Evolutionary conservation across 2,888 invertebrate species (phyloP).

Genomic region (Himalopsyche japonica): DNA sequence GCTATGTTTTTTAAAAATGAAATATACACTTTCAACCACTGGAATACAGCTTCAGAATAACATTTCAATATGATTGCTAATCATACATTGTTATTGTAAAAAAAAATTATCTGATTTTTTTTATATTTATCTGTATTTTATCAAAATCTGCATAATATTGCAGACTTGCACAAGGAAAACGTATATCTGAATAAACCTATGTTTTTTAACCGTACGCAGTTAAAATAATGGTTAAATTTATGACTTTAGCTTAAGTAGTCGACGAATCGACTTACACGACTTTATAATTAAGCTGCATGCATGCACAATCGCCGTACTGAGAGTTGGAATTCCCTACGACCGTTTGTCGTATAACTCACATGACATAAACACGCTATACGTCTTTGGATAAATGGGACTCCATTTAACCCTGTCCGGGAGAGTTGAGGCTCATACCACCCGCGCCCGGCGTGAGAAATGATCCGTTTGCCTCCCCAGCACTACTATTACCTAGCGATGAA

Average conservation of each 20-base stretch:
- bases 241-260: not conserved
- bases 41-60: no score
- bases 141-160: no score
- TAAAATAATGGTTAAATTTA: not conserved
- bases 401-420: slow-evolving; percentile 6
- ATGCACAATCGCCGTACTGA: not conserved
- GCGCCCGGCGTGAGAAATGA: not conserved
- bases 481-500: not conserved
- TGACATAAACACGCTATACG: slow-evolving; percentile 1
- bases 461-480: not conserved
- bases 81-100: no score
- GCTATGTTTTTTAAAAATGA: no score
- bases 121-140: no score
- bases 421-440: not conserved
- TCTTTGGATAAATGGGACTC: slow-evolving; percentile 8
- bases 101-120: no score
- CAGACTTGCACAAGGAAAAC: no score
- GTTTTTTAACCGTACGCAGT: not conserved
- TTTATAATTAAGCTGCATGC: not conserved
- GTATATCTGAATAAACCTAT: not conserved
- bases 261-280: not conserved
- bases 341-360: not conserved
- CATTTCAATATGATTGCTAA: no score
- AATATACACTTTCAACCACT: no score
- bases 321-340: not conserved